Evolutionary conservation across 1,140 invertebrate species (phyloP), one percentile per base, ranked within the genome.

Genomic region (Apis laboriosa): DNA sequence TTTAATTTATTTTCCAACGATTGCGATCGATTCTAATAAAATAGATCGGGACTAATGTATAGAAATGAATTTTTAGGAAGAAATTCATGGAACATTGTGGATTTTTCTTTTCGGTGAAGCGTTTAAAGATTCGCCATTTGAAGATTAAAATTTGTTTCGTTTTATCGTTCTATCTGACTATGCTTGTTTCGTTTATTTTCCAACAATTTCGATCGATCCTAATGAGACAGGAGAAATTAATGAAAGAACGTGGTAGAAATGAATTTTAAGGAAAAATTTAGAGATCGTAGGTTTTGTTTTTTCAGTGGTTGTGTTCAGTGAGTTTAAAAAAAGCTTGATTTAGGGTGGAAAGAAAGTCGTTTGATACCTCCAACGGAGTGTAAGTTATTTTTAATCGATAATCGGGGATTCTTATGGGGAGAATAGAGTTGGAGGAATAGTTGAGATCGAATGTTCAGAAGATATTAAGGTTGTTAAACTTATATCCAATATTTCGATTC

Each of bases 1-100:
- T 61, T n/a, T 61, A 77, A 78, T 64, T 71, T 79, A 77, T 68
- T 74, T 49, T 70, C 34, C 51, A 64, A 68, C 75, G 28, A 71
- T 71, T 34, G n/a, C 17, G 58, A 51, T 63, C 64, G 55, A 66
- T 64, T 21, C 34, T 17, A n/a, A 55, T 34, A 49, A n/a, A n/a
- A 49, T 53, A 34, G 8, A 43, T 19, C 21, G 28, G 61, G 28
- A 2, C 19, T 51, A 43, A 15, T 71, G n/a, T 43, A 43, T 43
- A 43, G n/a, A n/a, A 51, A 70, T 51, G 13, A 74, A 74, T 75
- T 63, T 34, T 60, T 17, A 61, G 11, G 51, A 9, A 15, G 34
- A 61, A 75, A 75, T 75, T 61, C 34, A 56, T 17, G 73, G 17
- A n/a, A 11, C 3, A 34, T 34, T 13, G 43, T n/a, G 58, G 12